A percentile compares a stretch with the other conserved stretches of the same genome.
phyloP scores from a whole-genome alignment of 2,113 vertebrate genomes.

The Bettongia penicillata region DNA sequence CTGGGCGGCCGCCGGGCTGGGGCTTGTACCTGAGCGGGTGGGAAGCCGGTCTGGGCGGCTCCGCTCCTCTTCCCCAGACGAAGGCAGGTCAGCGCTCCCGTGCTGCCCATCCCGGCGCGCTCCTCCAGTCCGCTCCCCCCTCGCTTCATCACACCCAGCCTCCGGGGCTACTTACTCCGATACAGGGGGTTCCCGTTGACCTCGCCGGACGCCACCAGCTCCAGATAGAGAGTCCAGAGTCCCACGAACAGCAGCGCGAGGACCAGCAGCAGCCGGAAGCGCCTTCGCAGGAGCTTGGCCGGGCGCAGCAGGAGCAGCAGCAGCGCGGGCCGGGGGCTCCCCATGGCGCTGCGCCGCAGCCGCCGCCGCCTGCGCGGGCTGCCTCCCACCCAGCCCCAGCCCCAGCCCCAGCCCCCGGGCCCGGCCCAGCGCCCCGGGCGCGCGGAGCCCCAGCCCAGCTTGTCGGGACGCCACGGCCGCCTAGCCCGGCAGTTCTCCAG shows the following conservation, averaged over 20 bases:
- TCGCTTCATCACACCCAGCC: too few relatives aligned
- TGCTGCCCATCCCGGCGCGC: background rate
- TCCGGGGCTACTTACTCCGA: slow-evolving; percentile 78
- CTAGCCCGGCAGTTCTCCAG: slow-evolving; percentile 8
- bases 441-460: background rate
- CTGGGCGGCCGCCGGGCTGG: background rate
- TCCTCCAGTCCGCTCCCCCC: background rate
- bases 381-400: slow-evolving; percentile 18
- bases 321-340: slow-evolving; percentile 69
- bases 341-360: slow-evolving; percentile 63
- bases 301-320: slow-evolving; percentile 69
- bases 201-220: slow-evolving; percentile 78
- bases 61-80: background rate
- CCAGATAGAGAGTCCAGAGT: slow-evolving; percentile 83
- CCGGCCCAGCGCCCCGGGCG: slow-evolving; percentile 29
- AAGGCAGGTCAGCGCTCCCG: background rate
- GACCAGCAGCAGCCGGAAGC: slow-evolving; percentile 80
- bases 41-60: background rate
- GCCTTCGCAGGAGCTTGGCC: slow-evolving; percentile 78
- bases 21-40: slow-evolving; percentile 13
- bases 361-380: background rate
- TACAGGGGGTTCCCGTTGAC: slow-evolving; percentile 68
- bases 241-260: slow-evolving; percentile 76
- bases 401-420: slow-evolving; percentile 29
- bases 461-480: slow-evolving; percentile 47